phyloP scores from a whole-genome alignment of 1,140 invertebrate species.

The Neelides sp. region DNA sequence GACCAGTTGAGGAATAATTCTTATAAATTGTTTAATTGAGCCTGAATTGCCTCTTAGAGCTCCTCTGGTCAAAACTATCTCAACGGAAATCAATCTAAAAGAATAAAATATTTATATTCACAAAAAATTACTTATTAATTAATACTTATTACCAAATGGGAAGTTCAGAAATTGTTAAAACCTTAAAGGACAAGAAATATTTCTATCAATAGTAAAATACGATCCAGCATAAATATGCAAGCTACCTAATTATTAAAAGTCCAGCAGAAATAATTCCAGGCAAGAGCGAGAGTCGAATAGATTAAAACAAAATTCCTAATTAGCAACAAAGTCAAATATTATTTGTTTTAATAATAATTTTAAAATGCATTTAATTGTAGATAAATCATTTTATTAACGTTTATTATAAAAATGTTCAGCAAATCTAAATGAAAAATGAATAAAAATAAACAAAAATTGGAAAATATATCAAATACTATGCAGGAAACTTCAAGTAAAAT shows the following conservation, averaged over 20 bases:
- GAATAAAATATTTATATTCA: background rate
- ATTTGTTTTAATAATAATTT: background rate
- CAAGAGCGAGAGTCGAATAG: constrained; percentile 16
- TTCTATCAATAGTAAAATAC: background rate
- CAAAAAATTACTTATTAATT: background rate
- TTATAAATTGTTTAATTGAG: constrained; percentile 12
- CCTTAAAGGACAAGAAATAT: constrained; percentile 12
- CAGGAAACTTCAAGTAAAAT: constrained; percentile 6
- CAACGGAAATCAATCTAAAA: constrained; percentile 23
- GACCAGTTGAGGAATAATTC: constrained; percentile 24
- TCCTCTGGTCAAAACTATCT: constrained; percentile 19
- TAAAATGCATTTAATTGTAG: background rate
- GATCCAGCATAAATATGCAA: constrained; percentile 13
- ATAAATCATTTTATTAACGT: background rate
- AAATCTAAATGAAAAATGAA: background rate
- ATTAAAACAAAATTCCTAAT: constrained; percentile 13
- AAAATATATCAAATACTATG: constrained; percentile 15
- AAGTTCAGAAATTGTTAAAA: background rate
- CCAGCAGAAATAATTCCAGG: constrained; percentile 23
- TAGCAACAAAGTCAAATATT: background rate
- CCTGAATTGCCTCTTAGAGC: constrained; percentile 17
- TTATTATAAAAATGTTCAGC: background rate
- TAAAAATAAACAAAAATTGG: too few relatives aligned
- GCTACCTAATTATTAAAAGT: constrained; percentile 19
- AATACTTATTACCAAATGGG: background rate